Evolutionary conservation across 2,888 invertebrate genomes (phyloP), one percentile per base, ranked within the genome.

Genomic region (Oscheius sp.): DNA sequence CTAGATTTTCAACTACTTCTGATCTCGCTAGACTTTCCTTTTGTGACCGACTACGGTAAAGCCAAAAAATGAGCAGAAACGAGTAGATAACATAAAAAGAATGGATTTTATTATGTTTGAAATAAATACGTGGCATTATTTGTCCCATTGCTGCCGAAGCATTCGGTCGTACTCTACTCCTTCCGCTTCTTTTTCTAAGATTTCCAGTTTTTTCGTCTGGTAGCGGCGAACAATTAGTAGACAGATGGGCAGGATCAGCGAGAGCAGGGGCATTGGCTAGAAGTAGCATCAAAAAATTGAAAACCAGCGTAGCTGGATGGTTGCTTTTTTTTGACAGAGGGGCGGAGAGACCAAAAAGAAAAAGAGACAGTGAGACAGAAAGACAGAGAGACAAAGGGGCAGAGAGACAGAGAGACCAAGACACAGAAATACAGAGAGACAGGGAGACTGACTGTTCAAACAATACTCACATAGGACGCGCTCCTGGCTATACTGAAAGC

Each of bases 251-350:
- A 63, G 42, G 1, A 63, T 47, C 1, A 63, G 48, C 2, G 63
- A 63, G 7, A 63, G 63, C n/a, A 63, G 48, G 10, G 63, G 63
- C 63, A 63, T 63, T 48, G 63, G 63, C 63, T 63, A 48, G 35
- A 60, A 42, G 21, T 21, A 21, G 21, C 21, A 21, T 21, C 0
- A 21, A 21, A 21, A 21, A 21, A 21, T 21, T 21, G 0, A 21
- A 21, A 21, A 21, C 21, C 21, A 21, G 21, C 21, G 21, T 21
- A 21, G 21, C 21, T 21, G 21, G 21, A 21, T 29, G 0, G 29
- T 21, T 5, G 5, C n/a, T n/a, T 29, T 13, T 7, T 58, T 29
- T 58, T 7, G 3, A 58, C 35, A 7, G 59, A 29, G 21, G 21
- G 21, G 21, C 21, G 21, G 21, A 21, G 21, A 21, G 21, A 21